A percentile compares a stretch with the other conserved stretches of the same genome.
Conservation (phyloP, 1,140 invertebrate species). For the Brachionus koreanus region DNA sequence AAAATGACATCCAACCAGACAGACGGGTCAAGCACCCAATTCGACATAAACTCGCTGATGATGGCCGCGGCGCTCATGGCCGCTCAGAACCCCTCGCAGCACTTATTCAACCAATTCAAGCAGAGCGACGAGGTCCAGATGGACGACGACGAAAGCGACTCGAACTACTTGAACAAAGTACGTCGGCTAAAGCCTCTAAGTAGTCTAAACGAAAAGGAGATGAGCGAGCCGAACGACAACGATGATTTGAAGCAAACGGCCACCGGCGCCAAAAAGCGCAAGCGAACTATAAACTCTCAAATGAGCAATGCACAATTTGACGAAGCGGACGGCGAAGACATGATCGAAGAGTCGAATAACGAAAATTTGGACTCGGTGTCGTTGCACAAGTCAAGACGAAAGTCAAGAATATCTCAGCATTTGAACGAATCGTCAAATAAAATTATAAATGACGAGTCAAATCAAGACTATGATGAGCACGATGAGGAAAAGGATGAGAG, state of each 20-base stretch:
- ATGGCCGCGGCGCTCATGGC: conserved; percentile 37
- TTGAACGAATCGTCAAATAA: not conserved
- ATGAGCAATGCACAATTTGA: not conserved
- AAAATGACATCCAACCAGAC: not conserved
- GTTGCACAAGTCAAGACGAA: not conserved
- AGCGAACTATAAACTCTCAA: not conserved
- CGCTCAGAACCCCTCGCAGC: not conserved
- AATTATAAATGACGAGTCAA: not conserved
- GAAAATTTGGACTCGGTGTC: not conserved
- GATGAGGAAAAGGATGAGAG: not conserved
- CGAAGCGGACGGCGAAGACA: conserved; percentile 30
- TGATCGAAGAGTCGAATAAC: conserved; percentile 20
- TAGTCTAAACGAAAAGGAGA: not conserved
- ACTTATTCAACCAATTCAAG: not conserved
- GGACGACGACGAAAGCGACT: conserved; percentile 43
- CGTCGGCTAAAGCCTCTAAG: not conserved
- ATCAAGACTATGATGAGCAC: not conserved
- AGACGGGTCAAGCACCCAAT: not conserved
- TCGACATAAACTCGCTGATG: conserved; percentile 44
- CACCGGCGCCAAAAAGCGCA: conserved; percentile 37
- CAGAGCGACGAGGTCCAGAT: not conserved
- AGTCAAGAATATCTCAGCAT: conserved; percentile 17
- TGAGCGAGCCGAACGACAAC: not conserved
- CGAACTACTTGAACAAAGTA: conserved; percentile 36
- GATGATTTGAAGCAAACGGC: not conserved